Conservation (phyloP, 2,113 vertebrate genomes). For the Sinocyclocheilus rhinocerous region DNA sequence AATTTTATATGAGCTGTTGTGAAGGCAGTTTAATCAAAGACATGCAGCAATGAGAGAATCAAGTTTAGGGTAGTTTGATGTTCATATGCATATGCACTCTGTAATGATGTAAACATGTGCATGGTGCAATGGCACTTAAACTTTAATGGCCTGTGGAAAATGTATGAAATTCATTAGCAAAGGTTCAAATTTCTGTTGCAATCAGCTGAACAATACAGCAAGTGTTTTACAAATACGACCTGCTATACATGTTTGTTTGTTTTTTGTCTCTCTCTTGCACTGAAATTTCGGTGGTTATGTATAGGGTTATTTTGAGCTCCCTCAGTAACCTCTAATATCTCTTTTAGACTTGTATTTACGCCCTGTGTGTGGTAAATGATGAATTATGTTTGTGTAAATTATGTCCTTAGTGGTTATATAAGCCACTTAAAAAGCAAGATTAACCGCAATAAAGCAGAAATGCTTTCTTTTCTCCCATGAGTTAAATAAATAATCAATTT, state of each 20-base stretch:
- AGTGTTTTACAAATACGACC: neutral
- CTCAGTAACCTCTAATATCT: neutral
- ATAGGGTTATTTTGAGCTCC: neutral
- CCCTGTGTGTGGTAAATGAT: slow-evolving; percentile 3
- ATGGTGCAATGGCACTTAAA: neutral
- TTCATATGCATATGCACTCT: neutral
- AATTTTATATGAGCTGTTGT: neutral
- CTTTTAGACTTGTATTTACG: neutral
- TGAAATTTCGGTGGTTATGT: neutral
- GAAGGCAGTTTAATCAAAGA: neutral
- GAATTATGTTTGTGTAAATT: neutral
- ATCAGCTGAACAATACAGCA: neutral
- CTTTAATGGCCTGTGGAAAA: slow-evolving; percentile 6
- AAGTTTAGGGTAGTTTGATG: neutral
- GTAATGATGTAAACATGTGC: neutral
- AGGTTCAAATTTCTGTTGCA: neutral
- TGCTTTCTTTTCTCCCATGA: neutral
- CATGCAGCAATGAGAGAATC: neutral
- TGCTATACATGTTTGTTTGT: neutral
- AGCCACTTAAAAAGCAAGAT: neutral
- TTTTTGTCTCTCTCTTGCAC: neutral
- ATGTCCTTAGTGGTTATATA: neutral
- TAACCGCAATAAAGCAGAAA: neutral
- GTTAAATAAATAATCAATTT: neutral
- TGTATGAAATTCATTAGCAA: slow-evolving; percentile 30